Evolutionary conservation across 2,797 vertebrate species (phyloP), one percentile per base, ranked within the genome.

Genomic region (Amniataba percoides): DNA sequence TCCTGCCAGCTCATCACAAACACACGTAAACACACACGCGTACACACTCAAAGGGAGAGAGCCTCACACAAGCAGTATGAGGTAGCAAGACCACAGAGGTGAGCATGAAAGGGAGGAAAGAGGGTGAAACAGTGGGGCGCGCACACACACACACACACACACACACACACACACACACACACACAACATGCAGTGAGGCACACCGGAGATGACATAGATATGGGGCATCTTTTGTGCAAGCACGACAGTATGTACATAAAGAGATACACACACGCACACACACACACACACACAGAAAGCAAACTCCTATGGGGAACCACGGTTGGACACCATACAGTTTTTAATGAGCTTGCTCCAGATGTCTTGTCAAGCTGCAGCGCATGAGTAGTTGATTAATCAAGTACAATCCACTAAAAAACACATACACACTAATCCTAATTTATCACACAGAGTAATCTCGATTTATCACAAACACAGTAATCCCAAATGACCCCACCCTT

Each of bases 301-400:
- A 71, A 53, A 53, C 57, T 91, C 89, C 85, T 81, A n/a, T 77
- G 81, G 84, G 84, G 77, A 80, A 70, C 75, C 68, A 39, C 31
- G 64, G 74, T 79, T 85, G 91, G 87, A 89, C 88, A 87, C 76
- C 77, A 66, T 80, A 79, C 85, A 74, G 86, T 79, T 89, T 88
- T 93, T 95, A 94, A 94, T 94, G 91, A 93, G 92, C 91, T 85
- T 77, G 76, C 83, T 84, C 90, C 92, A 93, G 92, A 93, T 93
- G 90, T 88, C 89, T 89, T 84, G 79, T 57, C 78, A 78, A 77
- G 85, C 89, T 86, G 81, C 78, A 81, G 56, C 19, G 60, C 83
- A 89, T 70, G 83, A 93, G 80, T 66, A 61, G 87, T 87, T 94
- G 93, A 95, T 94, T 94, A 93, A 93, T 94, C 86, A 91, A 86